Percentiles rank a stretch among this genome's conserved stretches.
Conservation (phyloP, 1,140 invertebrate species). For the Dinoponera quadriceps region DNA sequence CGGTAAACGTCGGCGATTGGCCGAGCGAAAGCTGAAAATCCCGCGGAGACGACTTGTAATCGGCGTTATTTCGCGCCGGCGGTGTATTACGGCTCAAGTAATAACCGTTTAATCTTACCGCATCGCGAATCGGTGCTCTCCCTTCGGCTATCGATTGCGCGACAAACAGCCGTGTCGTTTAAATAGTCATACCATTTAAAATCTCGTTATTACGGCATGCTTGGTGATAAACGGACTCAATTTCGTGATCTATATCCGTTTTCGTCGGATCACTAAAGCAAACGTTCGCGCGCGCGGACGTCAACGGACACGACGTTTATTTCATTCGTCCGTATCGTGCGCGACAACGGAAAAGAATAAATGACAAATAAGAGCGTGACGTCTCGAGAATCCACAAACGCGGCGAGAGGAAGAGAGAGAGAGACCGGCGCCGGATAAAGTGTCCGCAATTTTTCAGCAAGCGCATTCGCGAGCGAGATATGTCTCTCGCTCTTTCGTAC, state of each 20-base stretch:
- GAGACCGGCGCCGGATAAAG: background rate
- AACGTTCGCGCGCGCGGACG: background rate
- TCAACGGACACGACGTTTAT: background rate
- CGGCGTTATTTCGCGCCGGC: background rate
- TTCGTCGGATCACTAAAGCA: constrained; percentile 11
- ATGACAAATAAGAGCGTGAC: background rate
- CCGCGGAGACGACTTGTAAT: constrained; percentile 3
- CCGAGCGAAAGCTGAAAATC: background rate
- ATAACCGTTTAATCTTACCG: constrained; percentile 12
- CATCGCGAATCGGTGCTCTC: background rate
- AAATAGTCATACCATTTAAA: background rate
- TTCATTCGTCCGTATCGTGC: background rate
- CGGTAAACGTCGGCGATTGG: background rate
- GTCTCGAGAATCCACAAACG: background rate
- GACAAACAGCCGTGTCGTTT: background rate
- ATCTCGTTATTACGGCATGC: background rate
- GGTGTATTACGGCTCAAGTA: background rate
- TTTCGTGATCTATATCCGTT: constrained; percentile 13
- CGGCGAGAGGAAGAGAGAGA: background rate
- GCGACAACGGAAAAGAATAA: constrained; percentile 10
- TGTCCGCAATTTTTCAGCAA: constrained; percentile 6
- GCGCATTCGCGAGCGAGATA: background rate
- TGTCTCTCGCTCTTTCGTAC: background rate
- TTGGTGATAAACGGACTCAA: background rate
- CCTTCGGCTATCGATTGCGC: too few species aligned